Base-by-base conservation (phyloP, 2,113 vertebrate genomes). In the Chlamydotis undulata region DNA sequence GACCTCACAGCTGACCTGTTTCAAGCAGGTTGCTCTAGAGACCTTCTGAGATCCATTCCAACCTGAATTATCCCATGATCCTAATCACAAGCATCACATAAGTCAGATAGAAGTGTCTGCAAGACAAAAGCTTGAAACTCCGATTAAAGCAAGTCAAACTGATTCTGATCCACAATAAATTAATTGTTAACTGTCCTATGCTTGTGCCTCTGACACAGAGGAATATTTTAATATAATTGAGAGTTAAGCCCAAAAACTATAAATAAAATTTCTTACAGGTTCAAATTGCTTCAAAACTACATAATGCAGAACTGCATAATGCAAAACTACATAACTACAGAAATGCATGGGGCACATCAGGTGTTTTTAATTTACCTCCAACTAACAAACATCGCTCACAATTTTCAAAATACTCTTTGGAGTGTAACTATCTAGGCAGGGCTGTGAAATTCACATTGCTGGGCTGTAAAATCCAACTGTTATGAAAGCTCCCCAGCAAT, bases 341-440 rank as follows among this genome's bases (percentile, higher is more conserved):
- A 83, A 76, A 56, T 18, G 5, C 23, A 53, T 0, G 23, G 23
- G 87, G 47, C 23, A 43, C 2, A 19, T 24, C 4, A 47, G 16
- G 10, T 19, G 5, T 1, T 65, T 75, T 65, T 12, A 18, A 7
- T 39, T 65, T 49, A 83, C 28, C 6, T 73, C 19, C 61, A 64
- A 57, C 17, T 68, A 85, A 71, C 4, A n/a, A 82, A 59, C 4
- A 7, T 1, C 1, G 0, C 12, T 70, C 17, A 17, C 4, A 12
- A 39, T 33, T 79, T 83, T 69, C 63, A 83, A 64, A 76, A 22
- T 4, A 69, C 10, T 1, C 0, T n/a, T 9, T 59, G 16, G 21
- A 84, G 2, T 5, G 5, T 5, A 90, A 56, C 9, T 50, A 8
- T 24, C 85, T 25, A 68, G 37, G 19, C 1, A 3, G 12, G 18